A percentile compares a stretch with the other conserved stretches of the same genome.
Evolutionary conservation across 2,113 vertebrate genomes (phyloP).

Genomic region (Thryonomys swinderianus): DNA sequence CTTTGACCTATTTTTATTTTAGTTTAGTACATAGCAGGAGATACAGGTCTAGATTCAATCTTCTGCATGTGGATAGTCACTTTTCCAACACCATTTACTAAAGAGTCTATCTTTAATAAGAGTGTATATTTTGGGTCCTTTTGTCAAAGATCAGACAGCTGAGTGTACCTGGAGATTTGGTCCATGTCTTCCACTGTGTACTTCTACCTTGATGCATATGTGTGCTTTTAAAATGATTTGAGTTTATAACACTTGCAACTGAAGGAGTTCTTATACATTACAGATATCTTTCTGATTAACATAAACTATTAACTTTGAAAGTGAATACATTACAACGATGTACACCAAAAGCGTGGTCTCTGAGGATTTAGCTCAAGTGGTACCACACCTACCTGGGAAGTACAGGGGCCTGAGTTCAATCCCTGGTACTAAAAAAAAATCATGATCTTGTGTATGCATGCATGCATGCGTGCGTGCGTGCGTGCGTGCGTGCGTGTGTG

Average conservation of each 20-base stretch:
- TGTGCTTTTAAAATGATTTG: background rate
- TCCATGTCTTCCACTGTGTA: background rate
- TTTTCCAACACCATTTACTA: background rate
- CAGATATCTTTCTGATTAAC: slow-evolving; percentile 31
- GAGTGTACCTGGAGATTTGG: background rate
- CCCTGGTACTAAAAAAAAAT: too few relatives aligned
- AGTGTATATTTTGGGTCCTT: background rate
- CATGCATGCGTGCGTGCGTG: background rate
- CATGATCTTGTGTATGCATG: too few relatives aligned
- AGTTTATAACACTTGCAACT: too few relatives aligned
- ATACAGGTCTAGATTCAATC: background rate
- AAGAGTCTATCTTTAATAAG: background rate
- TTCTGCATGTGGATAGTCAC: background rate
- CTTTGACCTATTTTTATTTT: background rate
- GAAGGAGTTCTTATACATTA: background rate
- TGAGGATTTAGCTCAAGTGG: too few relatives aligned
- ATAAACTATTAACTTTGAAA: background rate
- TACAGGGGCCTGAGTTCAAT: too few relatives aligned
- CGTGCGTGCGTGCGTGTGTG: background rate
- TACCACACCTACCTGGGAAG: too few relatives aligned
- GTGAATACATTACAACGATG: background rate
- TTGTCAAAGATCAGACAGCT: background rate
- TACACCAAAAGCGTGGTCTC: background rate
- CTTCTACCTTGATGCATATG: background rate
- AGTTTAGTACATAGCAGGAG: background rate